Evolutionary conservation across 2,888 invertebrate species (phyloP), one percentile per base, ranked within the genome.

Genomic region (Psylliodes chrysocephalus): DNA sequence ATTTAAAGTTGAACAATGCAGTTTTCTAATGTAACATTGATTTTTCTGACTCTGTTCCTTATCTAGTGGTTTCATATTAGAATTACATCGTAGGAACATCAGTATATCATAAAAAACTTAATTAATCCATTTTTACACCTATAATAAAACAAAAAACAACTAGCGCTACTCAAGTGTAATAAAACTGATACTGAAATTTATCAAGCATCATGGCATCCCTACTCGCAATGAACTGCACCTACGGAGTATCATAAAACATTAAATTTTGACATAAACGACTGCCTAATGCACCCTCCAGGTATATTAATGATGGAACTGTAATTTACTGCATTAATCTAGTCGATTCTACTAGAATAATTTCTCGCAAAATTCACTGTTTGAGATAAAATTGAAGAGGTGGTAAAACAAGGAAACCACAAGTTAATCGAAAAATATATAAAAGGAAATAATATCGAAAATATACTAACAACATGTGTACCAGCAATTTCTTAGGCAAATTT

Each of bases 201-300:
- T 25, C 33, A 63, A 10, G 28, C 33, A 35, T 40, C 19, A 42
- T 19, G 40, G 30, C 28, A 35, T 40, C 17, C 15, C 12, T 35
- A 22, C 40, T 42, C 42, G 44, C 10, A 46, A 51, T 44, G 17
- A 33, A 44, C 51, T 63, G 33, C 56, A 30, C 33, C 49, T 42
- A 56, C 51, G 35, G 28, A 47, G 51, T 7, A 18, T 52, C 51
- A 52, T 63, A 63, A 56, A 62, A 63, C 52, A 52, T 52, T 33
- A 63, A 35, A 56, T 63, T 63, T 51, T 63, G 62, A 63, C 62
- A 30, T 35, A 44, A 63, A 63, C 51, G 55, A 44, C 56, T 56
- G 51, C 35, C 51, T 63, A 56, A 63, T 57, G 57, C 53, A 57
- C 57, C 54, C 51, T 61, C 44, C 54, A 59, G 59, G 47, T 59